Percentiles rank a stretch among this genome's conserved stretches.
Evolutionary conservation across 1,140 invertebrate genomes (phyloP).

Genomic region (Pararge aegeria): DNA sequence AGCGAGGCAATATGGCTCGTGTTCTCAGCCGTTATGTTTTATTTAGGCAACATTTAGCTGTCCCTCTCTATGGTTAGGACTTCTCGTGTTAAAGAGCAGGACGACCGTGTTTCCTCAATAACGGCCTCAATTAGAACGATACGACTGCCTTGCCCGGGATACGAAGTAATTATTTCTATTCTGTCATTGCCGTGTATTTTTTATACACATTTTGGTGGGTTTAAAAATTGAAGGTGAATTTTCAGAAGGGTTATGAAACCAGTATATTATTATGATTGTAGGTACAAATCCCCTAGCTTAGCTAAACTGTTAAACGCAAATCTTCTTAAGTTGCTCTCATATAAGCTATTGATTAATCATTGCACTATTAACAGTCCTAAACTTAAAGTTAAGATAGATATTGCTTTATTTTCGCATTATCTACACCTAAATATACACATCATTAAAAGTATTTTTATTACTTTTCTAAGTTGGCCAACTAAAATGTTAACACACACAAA

Average conservation of each 20-base stretch:
- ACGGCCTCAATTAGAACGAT: conserved; percentile 41
- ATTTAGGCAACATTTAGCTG: conserved; percentile 71
- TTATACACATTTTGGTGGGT: conserved; percentile 61
- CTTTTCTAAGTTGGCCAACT: no score
- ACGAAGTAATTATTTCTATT: conserved; percentile 79
- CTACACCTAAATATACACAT: no score
- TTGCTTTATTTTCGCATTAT: no score
- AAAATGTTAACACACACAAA: no score
- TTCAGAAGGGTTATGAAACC: conserved; percentile 17
- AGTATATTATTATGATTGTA: no score
- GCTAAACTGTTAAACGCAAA: no score
- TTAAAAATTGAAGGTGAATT: conserved; percentile 32
- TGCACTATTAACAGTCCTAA: no score
- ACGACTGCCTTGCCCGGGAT: conserved; percentile 72
- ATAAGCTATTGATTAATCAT: no score
- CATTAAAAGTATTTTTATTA: no score
- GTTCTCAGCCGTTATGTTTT: conserved; percentile 78
- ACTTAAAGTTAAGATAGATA: no score
- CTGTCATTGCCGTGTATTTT: conserved; percentile 77
- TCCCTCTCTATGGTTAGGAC: conserved; percentile 48
- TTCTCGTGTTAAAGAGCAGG: conserved; percentile 37
- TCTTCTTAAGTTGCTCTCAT: no score
- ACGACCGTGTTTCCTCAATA: conserved; percentile 45
- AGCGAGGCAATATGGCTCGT: conserved; percentile 80
- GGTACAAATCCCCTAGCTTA: no score